Base-by-base conservation (phyloP, 2,888 invertebrate genomes). In the Anthophora plumipes region DNA sequence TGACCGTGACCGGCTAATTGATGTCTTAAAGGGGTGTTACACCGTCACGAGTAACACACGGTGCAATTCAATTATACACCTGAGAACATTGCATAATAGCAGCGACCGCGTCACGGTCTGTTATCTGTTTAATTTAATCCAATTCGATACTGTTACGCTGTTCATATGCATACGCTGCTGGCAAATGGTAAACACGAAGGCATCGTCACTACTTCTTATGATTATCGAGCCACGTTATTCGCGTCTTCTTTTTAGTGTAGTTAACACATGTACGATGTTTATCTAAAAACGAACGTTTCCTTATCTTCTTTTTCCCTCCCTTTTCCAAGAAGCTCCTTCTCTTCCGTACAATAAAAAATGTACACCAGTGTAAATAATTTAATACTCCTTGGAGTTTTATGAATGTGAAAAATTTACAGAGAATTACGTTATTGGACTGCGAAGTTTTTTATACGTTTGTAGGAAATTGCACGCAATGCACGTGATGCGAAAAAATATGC, bases 1-100 rank as follows among this genome's bases (percentile, higher is more conserved):
- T 82, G 67, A 55, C 75, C 76, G 69, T 84, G 80, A 80, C 72
- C 50, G 22, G 55, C 46, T 84, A 85, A 82, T 82, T 77, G 82
- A 55, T 31, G 66, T 71, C 66, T 66, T 61, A 59, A 31, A 52
- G 31, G 48, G 68, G 57, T 76, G 41, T 75, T 74, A 59, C 64
- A 46, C 55, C 50, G 46, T 41, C 59, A 20, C 25, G 54, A 43
- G 25, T 75, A 74, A 55, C 63, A 25, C 50, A 55, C 52, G 61
- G 60, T 57, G 64, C 74, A 67, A 82, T 76, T 71, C 77, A 82
- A 84, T 86, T 84, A 84, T 63, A 31, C 70, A 63, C 48, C 59
- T 57, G 63, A 57, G 73, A 70, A 55, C 69, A 57, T 85, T 85
- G 66, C 66, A 60, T 68, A 78, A 80, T 78, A 57, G 57, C 41